These are phyloP conservation scores for Caracal caracal DNA, from an alignment of 2,113 vertebrate species.

Conservation along the genomic window DNA sequence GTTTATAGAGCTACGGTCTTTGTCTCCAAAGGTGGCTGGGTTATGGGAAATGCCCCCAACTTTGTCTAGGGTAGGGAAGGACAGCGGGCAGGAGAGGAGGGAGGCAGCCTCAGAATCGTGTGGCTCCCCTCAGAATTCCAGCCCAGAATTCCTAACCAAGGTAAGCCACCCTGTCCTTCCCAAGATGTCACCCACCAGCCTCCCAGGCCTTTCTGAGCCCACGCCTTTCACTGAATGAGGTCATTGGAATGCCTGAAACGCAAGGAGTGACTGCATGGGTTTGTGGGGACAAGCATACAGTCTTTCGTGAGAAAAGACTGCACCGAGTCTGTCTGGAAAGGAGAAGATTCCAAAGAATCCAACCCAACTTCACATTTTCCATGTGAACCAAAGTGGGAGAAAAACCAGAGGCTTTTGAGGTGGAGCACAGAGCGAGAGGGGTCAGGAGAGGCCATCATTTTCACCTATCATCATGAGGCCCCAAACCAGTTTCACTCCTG, in stretches of 20 bases:
- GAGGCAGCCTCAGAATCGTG: not conserved
- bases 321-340: constrained; percentile 17
- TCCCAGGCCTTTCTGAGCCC: not conserved
- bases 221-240: constrained; percentile 41
- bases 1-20: not conserved
- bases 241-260: constrained; percentile 50
- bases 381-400: not conserved
- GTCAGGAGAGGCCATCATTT: not conserved
- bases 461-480: not conserved
- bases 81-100: not conserved
- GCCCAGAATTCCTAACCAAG: not conserved
- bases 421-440: not conserved
- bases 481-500: not conserved
- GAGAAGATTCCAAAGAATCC: constrained; percentile 35
- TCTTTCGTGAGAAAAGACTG: not conserved
- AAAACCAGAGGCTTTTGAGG: not conserved
- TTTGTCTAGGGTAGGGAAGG: not conserved
- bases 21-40: not conserved
- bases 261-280: not conserved
- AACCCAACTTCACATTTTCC: constrained; percentile 21
- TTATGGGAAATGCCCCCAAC: not conserved
- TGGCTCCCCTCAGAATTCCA: not conserved
- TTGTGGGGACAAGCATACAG: not conserved
- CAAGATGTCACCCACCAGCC: constrained; percentile 10
- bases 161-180: not conserved